Evolutionary conservation across 2,113 vertebrate genomes (phyloP), one percentile per base, ranked within the genome.

Genomic region (Orycteropus afer): DNA sequence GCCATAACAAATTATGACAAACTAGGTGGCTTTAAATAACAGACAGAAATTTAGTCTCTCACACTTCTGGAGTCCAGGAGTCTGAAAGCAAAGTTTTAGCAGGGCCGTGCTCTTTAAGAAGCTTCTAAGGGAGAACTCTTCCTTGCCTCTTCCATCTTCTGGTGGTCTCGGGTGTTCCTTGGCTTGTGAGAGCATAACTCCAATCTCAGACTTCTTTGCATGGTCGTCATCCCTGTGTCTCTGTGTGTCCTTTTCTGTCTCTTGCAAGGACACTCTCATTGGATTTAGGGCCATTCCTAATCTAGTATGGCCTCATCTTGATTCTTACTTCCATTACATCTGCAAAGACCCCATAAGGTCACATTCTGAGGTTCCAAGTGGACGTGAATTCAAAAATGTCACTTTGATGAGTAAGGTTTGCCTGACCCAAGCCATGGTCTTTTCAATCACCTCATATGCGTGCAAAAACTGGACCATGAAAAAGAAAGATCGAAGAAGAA

Each of bases 171-270:
- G 2, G 7, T 1, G 3, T 22, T 29, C 73, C 57, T 34, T 14
- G 23, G 71, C n/a, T 37, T 37, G 2, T 7, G 71, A 47, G 23
- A 9, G 40, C 11, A 2, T 22, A 4, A 1, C 77, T 25, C 76
- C 40, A 12, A 0, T 1, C 81, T 71, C 85, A 63, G n/a, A 59
- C 1, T 0, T 34, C 73, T 85, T 22, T 49, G n/a, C 0, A 0
- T 2, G 2, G 25, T 20, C 37, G 40, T 71, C 53, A 12, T 63
- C n/a, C 83, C 61, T n/a, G 15, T 18, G 34, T 23, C 15, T 17
- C 49, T 45, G 0, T 4, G 11, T 67, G 11, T 77, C 29, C 32
- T 40, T 78, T 32, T 53, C 78, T 55, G 0, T 51, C 47, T 86
- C 83, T 74, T 11, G 6, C 0, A 5, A 47, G n/a, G 40, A 59